Percentiles rank a stretch among this genome's conserved stretches.
phyloP scores from a whole-genome alignment of 1,140 invertebrate species.

The Drosophila pruinosa region DNA sequence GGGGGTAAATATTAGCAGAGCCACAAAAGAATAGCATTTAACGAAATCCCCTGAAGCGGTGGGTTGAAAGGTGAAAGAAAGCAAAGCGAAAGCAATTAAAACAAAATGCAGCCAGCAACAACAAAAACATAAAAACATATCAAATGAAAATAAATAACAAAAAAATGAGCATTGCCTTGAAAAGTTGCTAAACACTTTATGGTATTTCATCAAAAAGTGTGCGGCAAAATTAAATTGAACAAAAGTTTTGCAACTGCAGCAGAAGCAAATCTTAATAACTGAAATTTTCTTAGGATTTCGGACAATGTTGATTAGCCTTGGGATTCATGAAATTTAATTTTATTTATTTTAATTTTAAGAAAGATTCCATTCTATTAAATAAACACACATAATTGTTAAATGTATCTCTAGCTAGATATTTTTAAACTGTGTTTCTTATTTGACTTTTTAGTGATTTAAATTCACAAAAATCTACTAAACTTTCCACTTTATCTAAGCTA shows the following conservation, averaged over 20 bases:
- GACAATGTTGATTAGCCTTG: too few species aligned
- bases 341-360: too few species aligned
- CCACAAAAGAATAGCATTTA: constrained; percentile 63
- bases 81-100: constrained; percentile 74
- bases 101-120: constrained; percentile 49
- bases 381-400: too few species aligned
- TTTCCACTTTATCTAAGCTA: too few species aligned
- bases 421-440: too few species aligned
- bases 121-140: constrained; percentile 14
- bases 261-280: not conserved
- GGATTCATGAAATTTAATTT: too few species aligned
- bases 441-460: too few species aligned
- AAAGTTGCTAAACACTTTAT: constrained; percentile 53
- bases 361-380: too few species aligned
- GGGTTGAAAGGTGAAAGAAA: constrained; percentile 51
- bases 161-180: constrained; percentile 27
- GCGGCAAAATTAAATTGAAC: not conserved
- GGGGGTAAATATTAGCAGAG: constrained; percentile 58
- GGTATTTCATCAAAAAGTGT: constrained; percentile 46
- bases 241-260: not conserved
- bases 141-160: constrained; percentile 9
- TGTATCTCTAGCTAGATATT: too few species aligned
- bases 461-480: too few species aligned
- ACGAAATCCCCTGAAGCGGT: not conserved
- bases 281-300: too few species aligned